phyloP scores from a whole-genome alignment of 2,113 vertebrate genomes.

The Seriola quinqueradiata region DNA sequence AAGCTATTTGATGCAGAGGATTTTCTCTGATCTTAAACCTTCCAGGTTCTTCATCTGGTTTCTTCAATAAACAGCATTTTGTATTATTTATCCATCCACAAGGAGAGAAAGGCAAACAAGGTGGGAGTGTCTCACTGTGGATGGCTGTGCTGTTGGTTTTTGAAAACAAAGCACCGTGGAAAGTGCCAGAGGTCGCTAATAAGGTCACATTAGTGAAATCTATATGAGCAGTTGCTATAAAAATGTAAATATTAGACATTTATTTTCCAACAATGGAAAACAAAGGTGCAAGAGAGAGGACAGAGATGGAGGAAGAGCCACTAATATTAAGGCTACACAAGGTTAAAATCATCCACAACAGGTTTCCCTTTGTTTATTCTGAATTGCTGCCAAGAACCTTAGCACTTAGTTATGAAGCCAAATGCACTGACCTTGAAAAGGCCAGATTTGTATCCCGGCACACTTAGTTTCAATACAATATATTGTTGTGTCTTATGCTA shows the following conservation, averaged over 20 bases:
- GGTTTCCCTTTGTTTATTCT: conserved; percentile 51
- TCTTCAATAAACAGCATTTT: conserved; percentile 44
- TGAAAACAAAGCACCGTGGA: conserved; percentile 30
- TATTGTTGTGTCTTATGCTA: conserved; percentile 30
- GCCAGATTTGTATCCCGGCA: conserved; percentile 16
- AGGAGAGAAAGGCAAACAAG: conserved; percentile 35
- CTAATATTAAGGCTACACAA: conserved; percentile 30
- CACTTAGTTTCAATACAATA: conserved; percentile 39
- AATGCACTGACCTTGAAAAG: conserved; percentile 60
- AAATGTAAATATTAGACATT: conserved; percentile 60
- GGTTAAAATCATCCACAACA: conserved; percentile 53
- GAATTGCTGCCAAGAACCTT: conserved; percentile 59
- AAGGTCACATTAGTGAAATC: conserved; percentile 49
- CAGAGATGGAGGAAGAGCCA: neutral
- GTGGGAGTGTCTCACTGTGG: conserved; percentile 20
- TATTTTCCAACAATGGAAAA: conserved; percentile 22
- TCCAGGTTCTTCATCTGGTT: conserved; percentile 25
- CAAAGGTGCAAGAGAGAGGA: conserved; percentile 10
- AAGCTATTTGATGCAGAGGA: conserved; percentile 38
- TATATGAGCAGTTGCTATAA: conserved; percentile 35
- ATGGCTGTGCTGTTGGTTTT: conserved; percentile 40
- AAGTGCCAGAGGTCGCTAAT: conserved; percentile 47
- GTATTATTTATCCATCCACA: conserved; percentile 51
- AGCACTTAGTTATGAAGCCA: conserved; percentile 46
- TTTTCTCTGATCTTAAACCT: conserved; percentile 52